These are phyloP conservation scores for Drosophila leonis DNA, from an alignment of 2,888 invertebrate species.

Conservation along the genomic window DNA sequence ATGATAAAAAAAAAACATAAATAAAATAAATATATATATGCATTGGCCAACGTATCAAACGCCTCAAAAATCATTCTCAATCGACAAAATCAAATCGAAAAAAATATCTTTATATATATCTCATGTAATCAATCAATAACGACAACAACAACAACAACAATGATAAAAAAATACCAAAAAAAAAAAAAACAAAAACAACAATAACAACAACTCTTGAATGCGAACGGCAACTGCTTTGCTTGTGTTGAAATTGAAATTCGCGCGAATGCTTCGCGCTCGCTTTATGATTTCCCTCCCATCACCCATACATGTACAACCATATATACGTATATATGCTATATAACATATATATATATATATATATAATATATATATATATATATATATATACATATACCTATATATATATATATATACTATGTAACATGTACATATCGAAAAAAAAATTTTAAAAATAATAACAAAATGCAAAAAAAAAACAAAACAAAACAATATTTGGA, in stretches of 20 bases:
- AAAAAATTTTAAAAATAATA: slow-evolving; percentile 16
- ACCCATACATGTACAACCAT: slow-evolving; percentile 61
- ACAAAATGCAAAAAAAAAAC: slow-evolving; percentile 57
- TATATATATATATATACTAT: slow-evolving; percentile 41
- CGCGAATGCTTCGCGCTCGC: slow-evolving; percentile 48
- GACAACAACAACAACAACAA: slow-evolving; percentile 41
- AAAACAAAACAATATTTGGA: slow-evolving; percentile 68
- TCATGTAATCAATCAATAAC: slow-evolving; percentile 53
- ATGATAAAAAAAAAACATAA: slow-evolving; percentile 36
- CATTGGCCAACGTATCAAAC: slow-evolving; percentile 61
- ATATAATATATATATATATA: slow-evolving; percentile 21
- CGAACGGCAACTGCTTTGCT: slow-evolving; percentile 72
- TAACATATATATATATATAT: slow-evolving; percentile 14
- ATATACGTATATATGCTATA: slow-evolving; percentile 33
- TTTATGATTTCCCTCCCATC: slow-evolving; percentile 70
- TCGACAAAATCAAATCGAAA: slow-evolving; percentile 24
- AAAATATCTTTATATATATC: slow-evolving; percentile 6
- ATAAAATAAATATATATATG: slow-evolving; percentile 8
- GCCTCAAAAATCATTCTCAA: slow-evolving; percentile 41
- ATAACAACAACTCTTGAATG: slow-evolving; percentile 66
- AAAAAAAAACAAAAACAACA: slow-evolving; percentile 36
- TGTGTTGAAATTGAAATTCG: slow-evolving; percentile 48
- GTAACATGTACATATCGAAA: slow-evolving; percentile 58
- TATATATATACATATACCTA: slow-evolving; percentile 27
- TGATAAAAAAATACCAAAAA: slow-evolving; percentile 1